These are phyloP conservation scores for Geophilus truncorum DNA, from an alignment of 2,888 invertebrate species.

Conservation along the genomic window DNA sequence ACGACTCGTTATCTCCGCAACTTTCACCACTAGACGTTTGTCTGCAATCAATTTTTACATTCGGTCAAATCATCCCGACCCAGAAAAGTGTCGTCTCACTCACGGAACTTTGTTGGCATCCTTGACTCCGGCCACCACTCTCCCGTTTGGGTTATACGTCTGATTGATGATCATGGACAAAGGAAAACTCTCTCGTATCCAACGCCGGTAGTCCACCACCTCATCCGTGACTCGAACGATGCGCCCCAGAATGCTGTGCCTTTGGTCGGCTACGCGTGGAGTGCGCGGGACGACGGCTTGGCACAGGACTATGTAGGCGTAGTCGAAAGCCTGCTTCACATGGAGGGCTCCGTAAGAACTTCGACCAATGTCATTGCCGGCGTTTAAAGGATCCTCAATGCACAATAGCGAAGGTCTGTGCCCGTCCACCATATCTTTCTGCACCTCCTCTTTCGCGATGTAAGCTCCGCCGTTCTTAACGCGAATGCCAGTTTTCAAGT, in stretches of 20 bases:
- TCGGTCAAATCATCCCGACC: background rate
- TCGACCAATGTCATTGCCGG: constrained; percentile 92
- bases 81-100: background rate
- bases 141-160: background rate
- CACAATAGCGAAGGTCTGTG: constrained; percentile 89
- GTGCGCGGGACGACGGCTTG: constrained; percentile 42
- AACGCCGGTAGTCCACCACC: constrained; percentile 68
- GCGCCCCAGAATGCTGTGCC: constrained; percentile 72
- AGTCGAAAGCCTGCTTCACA: constrained; percentile 91
- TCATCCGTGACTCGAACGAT: constrained; percentile 91
- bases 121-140: background rate
- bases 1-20: constrained; percentile 31
- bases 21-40: constrained; percentile 30
- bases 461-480: constrained; percentile 90
- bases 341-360: constrained; percentile 92
- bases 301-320: constrained; percentile 63
- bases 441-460: constrained; percentile 85
- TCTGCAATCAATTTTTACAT: constrained; percentile 10
- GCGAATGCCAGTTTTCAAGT: constrained; percentile 87
- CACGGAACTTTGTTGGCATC: background rate
- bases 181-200: constrained; percentile 59
- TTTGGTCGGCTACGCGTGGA: constrained; percentile 37
- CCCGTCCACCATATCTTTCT: constrained; percentile 89
- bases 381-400: constrained; percentile 93
- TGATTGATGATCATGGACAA: constrained; percentile 34